Conservation (phyloP, 1,140 invertebrate genomes). For the Drosophila sturtevanti region DNA sequence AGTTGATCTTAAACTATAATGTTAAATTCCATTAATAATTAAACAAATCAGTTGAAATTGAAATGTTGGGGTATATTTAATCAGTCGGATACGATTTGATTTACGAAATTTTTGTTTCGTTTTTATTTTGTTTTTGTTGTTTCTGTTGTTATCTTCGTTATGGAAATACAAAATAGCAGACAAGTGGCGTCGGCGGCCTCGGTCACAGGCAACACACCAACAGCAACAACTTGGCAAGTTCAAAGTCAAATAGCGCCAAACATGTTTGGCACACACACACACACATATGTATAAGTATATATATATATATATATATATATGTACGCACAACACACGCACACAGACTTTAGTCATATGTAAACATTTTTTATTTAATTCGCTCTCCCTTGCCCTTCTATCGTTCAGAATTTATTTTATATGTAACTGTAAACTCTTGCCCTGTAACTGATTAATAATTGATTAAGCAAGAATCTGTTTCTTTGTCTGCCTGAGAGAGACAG, state of each 20-base stretch:
- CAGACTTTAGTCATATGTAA: background rate
- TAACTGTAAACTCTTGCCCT: constrained; percentile 4
- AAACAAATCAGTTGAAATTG: too few relatives aligned
- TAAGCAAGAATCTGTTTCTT: constrained; percentile 35
- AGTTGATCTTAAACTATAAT: too few relatives aligned
- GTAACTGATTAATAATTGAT: constrained; percentile 3
- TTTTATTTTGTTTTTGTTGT: background rate
- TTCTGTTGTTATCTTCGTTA: background rate
- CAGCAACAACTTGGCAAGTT: constrained; percentile 49
- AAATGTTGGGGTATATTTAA: background rate
- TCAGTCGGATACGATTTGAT: background rate
- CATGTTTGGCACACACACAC: constrained; percentile 53
- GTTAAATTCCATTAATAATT: too few relatives aligned
- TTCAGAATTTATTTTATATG: background rate
- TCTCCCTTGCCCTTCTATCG: background rate
- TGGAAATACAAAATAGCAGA: constrained; percentile 14
- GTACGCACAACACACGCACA: background rate
- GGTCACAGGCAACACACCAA: background rate
- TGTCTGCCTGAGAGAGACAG: constrained; percentile 7
- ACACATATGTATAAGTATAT: too few relatives aligned
- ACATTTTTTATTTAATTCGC: constrained; percentile 1
- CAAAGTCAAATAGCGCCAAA: constrained; percentile 61
- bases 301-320: too few relatives aligned
- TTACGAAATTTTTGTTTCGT: background rate
- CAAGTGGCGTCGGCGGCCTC: background rate